Base-by-base conservation (phyloP, 2,113 vertebrate genomes). In the Paralichthys olivaceus region DNA sequence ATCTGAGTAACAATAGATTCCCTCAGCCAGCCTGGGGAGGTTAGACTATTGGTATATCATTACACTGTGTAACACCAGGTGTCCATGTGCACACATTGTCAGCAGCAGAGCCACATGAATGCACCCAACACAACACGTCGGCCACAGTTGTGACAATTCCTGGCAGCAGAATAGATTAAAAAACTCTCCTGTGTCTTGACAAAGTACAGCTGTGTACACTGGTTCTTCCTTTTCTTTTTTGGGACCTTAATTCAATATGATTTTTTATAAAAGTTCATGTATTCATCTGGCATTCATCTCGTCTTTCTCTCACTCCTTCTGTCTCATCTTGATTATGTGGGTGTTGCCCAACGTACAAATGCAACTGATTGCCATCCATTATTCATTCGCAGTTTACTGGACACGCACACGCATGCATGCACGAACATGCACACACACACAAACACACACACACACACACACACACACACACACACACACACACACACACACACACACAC, bases 361-460 rank as follows among this genome's bases (percentile, higher is more conserved):
- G 78, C 81, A 84, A 77, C 83, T 85, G 83, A 87, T 34, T 64
- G 73, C 70, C 83, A 86, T 86, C n/a, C 80, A 89, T 92, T 87
- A 89, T 91, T 91, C 77, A 90, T 86, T 28, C 59, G 66, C 47
- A 47, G 29, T 40, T 55, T 56, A 60, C 15, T 45, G 29, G 58
- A 73, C 82, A 70, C 23, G 15, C n/a, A 49, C 54, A 4, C 58
- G 12, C 58, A 11, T 14, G 29, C 7, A 25, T 54, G 49, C 9
- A 57, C 53, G 37, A 51, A 75, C 66, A 60, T 40, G 54, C 25
- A 14, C 45, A 37, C n/a, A 40, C 54, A 13, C 58, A 13, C 58
- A 20, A 11, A 49, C 7, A 23, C 9, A 56, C 53, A 40, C 51
- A 43, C 53, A 70, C n/a, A 53, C 49, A n/a, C 19, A 73, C 82